Conservation (phyloP, 2,888 invertebrate genomes). For the Drosophila subsilvestris region DNA sequence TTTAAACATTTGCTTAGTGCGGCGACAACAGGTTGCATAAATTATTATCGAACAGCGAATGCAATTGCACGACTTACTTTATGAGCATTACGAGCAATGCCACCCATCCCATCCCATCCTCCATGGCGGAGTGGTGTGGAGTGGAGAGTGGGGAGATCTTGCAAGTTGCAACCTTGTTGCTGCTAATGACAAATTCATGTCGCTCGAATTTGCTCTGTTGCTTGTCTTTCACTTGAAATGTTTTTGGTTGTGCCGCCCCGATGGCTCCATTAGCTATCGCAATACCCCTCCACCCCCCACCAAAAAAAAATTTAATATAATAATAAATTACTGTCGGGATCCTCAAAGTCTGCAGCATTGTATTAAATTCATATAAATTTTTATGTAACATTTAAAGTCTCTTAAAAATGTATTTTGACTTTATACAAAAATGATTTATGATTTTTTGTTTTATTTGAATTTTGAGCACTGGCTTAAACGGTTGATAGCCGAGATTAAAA, state of each 20-base stretch:
- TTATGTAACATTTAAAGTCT: no score
- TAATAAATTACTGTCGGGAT: no score
- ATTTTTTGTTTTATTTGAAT: no score
- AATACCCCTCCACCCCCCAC: no score
- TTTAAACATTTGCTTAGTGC: constrained; percentile 64
- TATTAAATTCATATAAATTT: no score
- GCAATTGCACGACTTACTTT: constrained; percentile 63
- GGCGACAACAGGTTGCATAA: constrained; percentile 65
- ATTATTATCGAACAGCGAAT: constrained; percentile 59
- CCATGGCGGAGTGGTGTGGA: neutral
- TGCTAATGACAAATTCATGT: constrained; percentile 75
- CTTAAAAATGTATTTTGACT: no score
- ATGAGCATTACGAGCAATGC: constrained; percentile 3
- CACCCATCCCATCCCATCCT: neutral
- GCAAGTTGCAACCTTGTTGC: constrained; percentile 41
- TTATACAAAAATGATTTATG: no score
- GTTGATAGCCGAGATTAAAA: no score
- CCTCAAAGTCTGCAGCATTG: no score
- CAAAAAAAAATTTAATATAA: no score
- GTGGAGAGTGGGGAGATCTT: no score
- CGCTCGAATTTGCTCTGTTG: constrained; percentile 5
- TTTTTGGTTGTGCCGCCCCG: constrained; percentile 6
- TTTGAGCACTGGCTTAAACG: no score
- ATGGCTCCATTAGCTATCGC: constrained; percentile 21
- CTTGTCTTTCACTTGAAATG: constrained; percentile 31